These are phyloP conservation scores for Caenorhabditis latens DNA, from an alignment of 1,140 invertebrate species.

Conservation along the genomic window DNA sequence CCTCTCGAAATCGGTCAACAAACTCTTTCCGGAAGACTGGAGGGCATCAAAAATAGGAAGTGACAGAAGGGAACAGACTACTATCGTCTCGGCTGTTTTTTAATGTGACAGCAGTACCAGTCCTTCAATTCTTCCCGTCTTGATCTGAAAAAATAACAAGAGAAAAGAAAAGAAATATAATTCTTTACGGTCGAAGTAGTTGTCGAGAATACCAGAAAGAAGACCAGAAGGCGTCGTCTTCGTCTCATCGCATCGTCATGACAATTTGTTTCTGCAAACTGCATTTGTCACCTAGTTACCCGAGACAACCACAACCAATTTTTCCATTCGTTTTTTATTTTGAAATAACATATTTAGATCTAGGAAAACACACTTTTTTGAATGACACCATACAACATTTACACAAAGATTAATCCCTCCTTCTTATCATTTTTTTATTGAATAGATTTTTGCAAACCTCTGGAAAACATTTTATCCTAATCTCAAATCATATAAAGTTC, in stretches of 20 bases:
- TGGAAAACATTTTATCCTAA: too few relatives aligned
- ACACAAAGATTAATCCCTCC: too few relatives aligned
- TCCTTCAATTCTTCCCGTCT: neutral
- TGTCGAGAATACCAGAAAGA: slow-evolving; percentile 6
- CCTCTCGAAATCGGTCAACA: slow-evolving; percentile 37
- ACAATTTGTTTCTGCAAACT: slow-evolving; percentile 12
- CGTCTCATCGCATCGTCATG: neutral
- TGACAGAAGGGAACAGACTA: neutral
- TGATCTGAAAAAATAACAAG: neutral
- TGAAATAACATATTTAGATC: too few relatives aligned
- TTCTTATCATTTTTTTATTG: too few relatives aligned
- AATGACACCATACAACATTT: too few relatives aligned
- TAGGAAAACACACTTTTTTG: too few relatives aligned
- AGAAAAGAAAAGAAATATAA: neutral
- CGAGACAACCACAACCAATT: neutral
- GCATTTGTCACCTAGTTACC: slow-evolving; percentile 30
- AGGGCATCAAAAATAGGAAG: neutral
- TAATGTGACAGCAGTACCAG: neutral
- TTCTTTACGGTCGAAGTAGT: slow-evolving; percentile 31
- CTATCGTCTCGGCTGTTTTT: neutral
- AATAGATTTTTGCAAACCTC: too few relatives aligned
- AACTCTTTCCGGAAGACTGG: neutral
- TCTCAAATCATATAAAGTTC: too few relatives aligned
- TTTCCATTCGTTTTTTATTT: neutral
- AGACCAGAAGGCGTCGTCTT: slow-evolving; percentile 1